Base-by-base conservation (phyloP, 1,140 invertebrate genomes). In the Aplysia californica region DNA sequence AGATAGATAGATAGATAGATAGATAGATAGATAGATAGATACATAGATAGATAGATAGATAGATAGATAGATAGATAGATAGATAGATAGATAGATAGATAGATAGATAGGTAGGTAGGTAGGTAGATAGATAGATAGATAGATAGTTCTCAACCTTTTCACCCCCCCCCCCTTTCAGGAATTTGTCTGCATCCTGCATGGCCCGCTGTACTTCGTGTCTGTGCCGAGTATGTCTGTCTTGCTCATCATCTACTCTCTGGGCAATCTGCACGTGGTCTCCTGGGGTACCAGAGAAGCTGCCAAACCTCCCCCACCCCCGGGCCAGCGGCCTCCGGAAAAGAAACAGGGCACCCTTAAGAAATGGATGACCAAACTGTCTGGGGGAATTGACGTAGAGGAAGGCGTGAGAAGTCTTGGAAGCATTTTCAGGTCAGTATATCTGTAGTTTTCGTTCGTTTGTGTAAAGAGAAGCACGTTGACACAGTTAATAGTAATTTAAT, bases 211-310 rank as follows among this genome's bases (percentile, higher is more conserved):
- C 87, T 97, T 96, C 86, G 92, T 98, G 20, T 95, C 96, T 6
- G 95, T 98, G 64, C 96, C 96, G 0, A 95, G 95, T 75, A 97
- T 97, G 96, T 98, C 97, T 85, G 93, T 97, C 92, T 90, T 98
- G 75, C 92, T 98, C 20, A 95, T 96, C 56, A 95, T 98, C 67
- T 98, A 96, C 84, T 96, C 96, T 0, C 90, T 97, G 0, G 96
- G 96, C 84, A 98, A 98, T 85, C 91, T 98, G 85, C 95, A 98
- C 86, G 94, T 95, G 80, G 94, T 97, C 0, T 94, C 93, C 0
- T 98, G 96, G 96, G 96, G 96, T 36, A 98, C 96, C 0, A 90
- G 96, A 75, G 96, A 98, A 87, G 89, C 94, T 76, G 93, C 94
- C 4, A 98, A 81, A 67, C 72, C 77, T 26, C 26, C 73, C 59